Evolutionary conservation across 2,888 invertebrate genomes (phyloP).

Genomic region (Abrostola triplasia): DNA sequence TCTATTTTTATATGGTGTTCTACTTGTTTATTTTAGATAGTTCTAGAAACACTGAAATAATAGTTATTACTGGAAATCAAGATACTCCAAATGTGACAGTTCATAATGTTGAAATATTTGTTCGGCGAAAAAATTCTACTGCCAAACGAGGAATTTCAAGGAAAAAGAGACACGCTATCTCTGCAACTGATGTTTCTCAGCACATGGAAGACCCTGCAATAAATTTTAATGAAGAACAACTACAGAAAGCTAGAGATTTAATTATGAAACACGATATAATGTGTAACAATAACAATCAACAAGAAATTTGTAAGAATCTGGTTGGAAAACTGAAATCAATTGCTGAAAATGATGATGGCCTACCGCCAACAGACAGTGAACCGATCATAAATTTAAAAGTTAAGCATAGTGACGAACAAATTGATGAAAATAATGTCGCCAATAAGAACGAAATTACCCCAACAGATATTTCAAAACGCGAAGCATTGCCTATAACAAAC

Average conservation of each 20-base stretch:
- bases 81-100: conserved; percentile 69
- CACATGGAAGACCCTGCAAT: conserved; percentile 43
- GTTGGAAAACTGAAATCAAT: conserved; percentile 70
- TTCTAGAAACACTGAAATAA: conserved; percentile 68
- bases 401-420: conserved; percentile 14
- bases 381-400: conserved; percentile 27
- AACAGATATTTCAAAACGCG: conserved; percentile 65
- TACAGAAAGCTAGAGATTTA: conserved; percentile 71
- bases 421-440: conserved; percentile 1
- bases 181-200: conserved; percentile 5
- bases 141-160: conserved; percentile 49
- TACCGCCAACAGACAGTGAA: conserved; percentile 20
- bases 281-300: conserved; percentile 70
- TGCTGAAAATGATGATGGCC: conserved; percentile 40
- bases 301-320: conserved; percentile 74
- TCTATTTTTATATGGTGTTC: background rate
- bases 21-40: conserved; percentile 59
- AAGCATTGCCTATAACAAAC: conserved; percentile 51
- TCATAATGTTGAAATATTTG: conserved; percentile 64
- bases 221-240: conserved; percentile 65
- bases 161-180: conserved; percentile 62
- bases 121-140: conserved; percentile 68
- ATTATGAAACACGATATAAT: conserved; percentile 71
- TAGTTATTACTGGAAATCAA: conserved; percentile 68
- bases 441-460: conserved; percentile 18